Evolutionary conservation across 2,113 vertebrate species (phyloP).

Genomic region (Cercopithecus mona): DNA sequence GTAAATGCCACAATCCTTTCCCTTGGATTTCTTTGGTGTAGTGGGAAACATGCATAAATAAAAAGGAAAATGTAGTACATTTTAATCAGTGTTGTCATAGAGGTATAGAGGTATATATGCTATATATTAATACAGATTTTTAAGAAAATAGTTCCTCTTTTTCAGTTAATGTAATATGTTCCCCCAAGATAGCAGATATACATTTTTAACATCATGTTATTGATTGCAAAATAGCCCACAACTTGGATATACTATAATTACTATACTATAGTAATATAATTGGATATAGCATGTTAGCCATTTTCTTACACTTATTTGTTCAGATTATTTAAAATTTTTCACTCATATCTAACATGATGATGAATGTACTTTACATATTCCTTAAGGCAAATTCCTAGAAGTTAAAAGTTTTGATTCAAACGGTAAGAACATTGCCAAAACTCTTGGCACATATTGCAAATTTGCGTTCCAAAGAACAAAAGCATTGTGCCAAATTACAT

Average conservation of each 20-base stretch:
- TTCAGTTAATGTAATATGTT: background rate
- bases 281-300: background rate
- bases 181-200: background rate
- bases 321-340: background rate
- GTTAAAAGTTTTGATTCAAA: conserved; percentile 17
- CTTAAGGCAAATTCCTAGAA: conserved; percentile 6
- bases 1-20: background rate
- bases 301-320: background rate
- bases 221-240: background rate
- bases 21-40: background rate
- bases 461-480: background rate
- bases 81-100: background rate
- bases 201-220: background rate
- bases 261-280: too few relatives aligned
- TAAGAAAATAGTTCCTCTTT: background rate
- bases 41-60: background rate
- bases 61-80: background rate
- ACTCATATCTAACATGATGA: background rate
- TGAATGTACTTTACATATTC: background rate
- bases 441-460: background rate
- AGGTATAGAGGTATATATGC: background rate
- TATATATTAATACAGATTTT: background rate
- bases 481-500: background rate
- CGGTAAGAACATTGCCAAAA: background rate
- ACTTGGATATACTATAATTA: background rate